Percentiles rank a stretch among this genome's conserved stretches.
These are phyloP conservation scores for Glandiceps talaboti DNA, from an alignment of 53 echinoderm and acorn worm genomes.

Conservation along the genomic window DNA sequence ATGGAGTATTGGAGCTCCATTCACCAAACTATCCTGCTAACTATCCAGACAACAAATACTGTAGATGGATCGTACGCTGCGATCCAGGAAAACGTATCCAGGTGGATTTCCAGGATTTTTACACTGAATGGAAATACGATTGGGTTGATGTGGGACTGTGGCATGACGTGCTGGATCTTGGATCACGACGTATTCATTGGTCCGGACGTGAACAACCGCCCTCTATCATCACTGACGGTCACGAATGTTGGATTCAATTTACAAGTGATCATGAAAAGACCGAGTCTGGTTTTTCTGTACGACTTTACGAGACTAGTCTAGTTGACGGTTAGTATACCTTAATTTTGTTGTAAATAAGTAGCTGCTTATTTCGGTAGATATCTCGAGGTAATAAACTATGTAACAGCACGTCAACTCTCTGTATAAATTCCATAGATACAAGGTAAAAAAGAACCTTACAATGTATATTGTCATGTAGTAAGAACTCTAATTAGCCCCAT, in stretches of 20 bases:
- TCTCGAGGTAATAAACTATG: no score
- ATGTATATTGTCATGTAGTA: no score
- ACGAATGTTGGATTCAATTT: slow-evolving; percentile 63
- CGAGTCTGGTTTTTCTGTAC: slow-evolving; percentile 83
- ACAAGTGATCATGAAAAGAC: slow-evolving; percentile 64
- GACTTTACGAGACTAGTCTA: slow-evolving; percentile 54
- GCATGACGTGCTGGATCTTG: neutral
- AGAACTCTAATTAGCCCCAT: no score
- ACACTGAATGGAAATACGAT: slow-evolving; percentile 79
- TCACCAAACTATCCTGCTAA: slow-evolving; percentile 84
- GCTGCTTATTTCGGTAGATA: no score
- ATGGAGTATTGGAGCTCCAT: slow-evolving; percentile 48
- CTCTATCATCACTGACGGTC: slow-evolving; percentile 4
- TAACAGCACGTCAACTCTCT: no score
- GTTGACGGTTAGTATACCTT: slow-evolving; percentile 28
- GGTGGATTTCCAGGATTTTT: slow-evolving; percentile 35
- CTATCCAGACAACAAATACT: slow-evolving; percentile 67
- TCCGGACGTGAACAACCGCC: neutral
- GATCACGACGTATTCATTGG: neutral
- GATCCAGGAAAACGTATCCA: slow-evolving; percentile 33
- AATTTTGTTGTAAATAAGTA: no score
- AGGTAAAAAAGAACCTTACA: no score
- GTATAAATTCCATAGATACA: no score
- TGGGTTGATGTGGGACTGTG: slow-evolving; percentile 30
- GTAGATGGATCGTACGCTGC: slow-evolving; percentile 66